Percentiles rank a stretch among this genome's conserved stretches.
phyloP scores from a whole-genome alignment of 1,140 invertebrate species.

The Colletes gigas region DNA sequence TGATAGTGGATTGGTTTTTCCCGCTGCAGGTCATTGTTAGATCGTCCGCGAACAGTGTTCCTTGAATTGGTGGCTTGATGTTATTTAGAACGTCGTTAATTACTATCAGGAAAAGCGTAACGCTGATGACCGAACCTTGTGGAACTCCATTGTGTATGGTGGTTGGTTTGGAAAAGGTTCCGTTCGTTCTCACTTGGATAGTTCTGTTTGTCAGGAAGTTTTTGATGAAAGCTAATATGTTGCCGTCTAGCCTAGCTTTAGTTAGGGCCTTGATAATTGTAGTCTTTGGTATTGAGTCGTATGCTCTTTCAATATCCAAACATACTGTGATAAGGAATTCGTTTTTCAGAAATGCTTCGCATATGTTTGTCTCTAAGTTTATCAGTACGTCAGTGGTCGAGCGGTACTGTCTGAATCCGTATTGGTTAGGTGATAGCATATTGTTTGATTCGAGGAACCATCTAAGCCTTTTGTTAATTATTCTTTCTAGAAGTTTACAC shows the following conservation, averaged over 20 bases:
- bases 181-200: neutral
- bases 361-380: neutral
- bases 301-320: neutral
- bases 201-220: neutral
- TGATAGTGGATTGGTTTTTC: neutral
- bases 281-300: neutral
- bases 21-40: neutral
- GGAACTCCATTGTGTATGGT: neutral
- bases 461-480: slow-evolving; percentile 1
- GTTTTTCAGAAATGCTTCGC: neutral
- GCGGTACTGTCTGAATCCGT: neutral
- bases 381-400: neutral
- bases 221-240: neutral
- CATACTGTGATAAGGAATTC: neutral
- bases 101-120: neutral
- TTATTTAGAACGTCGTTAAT: neutral
- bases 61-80: neutral
- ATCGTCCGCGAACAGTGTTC: slow-evolving; percentile 13
- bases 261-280: neutral
- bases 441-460: neutral
- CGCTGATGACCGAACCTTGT: neutral
- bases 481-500: slow-evolving; percentile 9
- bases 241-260: neutral
- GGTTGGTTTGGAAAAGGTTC: neutral
- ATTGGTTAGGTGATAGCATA: neutral